These are phyloP conservation scores for Hippoglossus hippoglossus DNA, from an alignment of 2,797 vertebrate genomes.

Conservation along the genomic window DNA sequence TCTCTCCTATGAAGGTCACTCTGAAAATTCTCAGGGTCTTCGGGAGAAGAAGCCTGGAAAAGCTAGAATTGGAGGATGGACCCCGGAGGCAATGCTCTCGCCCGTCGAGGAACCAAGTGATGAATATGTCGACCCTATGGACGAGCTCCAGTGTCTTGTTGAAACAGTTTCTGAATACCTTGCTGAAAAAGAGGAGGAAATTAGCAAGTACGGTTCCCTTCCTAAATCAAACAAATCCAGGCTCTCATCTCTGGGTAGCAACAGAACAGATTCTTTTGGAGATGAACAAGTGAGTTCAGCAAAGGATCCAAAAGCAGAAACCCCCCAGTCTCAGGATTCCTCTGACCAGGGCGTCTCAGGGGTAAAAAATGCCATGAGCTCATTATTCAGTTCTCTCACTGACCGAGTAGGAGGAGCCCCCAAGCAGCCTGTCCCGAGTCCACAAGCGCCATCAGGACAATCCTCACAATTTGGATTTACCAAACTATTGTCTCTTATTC, in stretches of 20 bases:
- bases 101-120: constrained; percentile 88
- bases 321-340: constrained; percentile 41
- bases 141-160: constrained; percentile 96
- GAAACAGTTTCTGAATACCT: constrained; percentile 98
- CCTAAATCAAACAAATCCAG: constrained; percentile 85
- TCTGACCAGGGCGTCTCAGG: constrained; percentile 76
- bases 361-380: constrained; percentile 90
- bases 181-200: constrained; percentile 98
- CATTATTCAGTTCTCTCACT: constrained; percentile 87
- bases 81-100: constrained; percentile 82
- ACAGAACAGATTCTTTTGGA: constrained; percentile 74
- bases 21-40: constrained; percentile 65
- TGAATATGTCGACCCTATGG: constrained; percentile 91
- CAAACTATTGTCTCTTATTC: constrained; percentile 81
- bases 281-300: constrained; percentile 67
- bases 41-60: constrained; percentile 76
- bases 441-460: constrained; percentile 64
- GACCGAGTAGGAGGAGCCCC: constrained; percentile 87
- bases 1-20: constrained; percentile 58
- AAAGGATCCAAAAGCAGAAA: constrained; percentile 68
- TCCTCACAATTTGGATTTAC: constrained; percentile 77
- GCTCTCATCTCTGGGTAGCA: constrained; percentile 77
- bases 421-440: constrained; percentile 82
- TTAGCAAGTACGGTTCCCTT: constrained; percentile 91
- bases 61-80: constrained; percentile 76